phyloP scores from a whole-genome alignment of 2,797 vertebrate species.

The Rhinogobio ventralis region DNA sequence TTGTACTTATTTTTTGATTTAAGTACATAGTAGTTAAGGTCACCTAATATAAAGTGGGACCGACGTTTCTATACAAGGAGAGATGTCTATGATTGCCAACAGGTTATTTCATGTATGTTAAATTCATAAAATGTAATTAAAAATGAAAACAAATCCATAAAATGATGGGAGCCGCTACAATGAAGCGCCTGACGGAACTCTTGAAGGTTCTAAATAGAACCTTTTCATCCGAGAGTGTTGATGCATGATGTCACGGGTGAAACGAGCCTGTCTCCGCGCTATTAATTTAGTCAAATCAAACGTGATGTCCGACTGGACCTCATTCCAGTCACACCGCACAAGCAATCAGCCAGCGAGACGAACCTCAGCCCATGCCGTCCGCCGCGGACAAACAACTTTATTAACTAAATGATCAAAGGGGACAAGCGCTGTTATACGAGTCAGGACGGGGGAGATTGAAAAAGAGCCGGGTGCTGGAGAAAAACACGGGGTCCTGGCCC shows the following conservation, averaged over 20 bases:
- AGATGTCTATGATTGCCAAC: background rate
- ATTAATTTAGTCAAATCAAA: conserved; percentile 77
- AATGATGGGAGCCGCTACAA: background rate
- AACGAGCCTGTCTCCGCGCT: conserved; percentile 72
- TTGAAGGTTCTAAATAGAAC: too few species aligned
- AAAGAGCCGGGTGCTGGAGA: conserved; percentile 21
- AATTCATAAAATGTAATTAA: background rate
- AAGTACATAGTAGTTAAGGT: too few species aligned
- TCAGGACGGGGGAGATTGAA: conserved; percentile 32
- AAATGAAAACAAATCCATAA: background rate
- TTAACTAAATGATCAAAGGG: conserved; percentile 59
- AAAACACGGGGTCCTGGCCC: background rate
- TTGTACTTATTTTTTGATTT: too few species aligned
- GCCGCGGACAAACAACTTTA: conserved; percentile 53
- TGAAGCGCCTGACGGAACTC: too few species aligned
- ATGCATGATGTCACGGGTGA: conserved; percentile 65
- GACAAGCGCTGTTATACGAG: conserved; percentile 40
- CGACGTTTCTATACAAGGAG: background rate
- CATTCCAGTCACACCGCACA: conserved; percentile 46
- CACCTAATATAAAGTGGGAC: too few species aligned
- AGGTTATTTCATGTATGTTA: too few species aligned
- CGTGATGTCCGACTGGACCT: conserved; percentile 71
- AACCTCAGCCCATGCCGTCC: conserved; percentile 40
- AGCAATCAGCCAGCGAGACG: conserved; percentile 54
- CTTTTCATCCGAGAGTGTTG: background rate